A percentile compares a stretch with the other conserved stretches of the same genome.
Evolutionary conservation across 2,797 vertebrate species (phyloP).

Genomic region (Pangasius djambal): DNA sequence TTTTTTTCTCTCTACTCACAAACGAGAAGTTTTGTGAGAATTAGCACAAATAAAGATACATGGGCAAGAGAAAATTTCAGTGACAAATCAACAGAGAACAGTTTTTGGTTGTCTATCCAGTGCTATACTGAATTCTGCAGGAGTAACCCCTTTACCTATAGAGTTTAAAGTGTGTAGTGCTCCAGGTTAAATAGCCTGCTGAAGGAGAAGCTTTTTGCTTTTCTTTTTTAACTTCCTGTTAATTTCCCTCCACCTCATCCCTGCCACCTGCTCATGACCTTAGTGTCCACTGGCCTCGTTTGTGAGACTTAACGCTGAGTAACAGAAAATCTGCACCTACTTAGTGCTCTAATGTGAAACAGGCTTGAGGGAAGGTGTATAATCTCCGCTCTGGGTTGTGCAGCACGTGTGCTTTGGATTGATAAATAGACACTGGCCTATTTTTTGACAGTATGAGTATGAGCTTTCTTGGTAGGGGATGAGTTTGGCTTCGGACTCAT

Average conservation of each 20-base stretch:
- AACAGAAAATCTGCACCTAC: constrained; percentile 36
- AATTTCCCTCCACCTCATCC: neutral
- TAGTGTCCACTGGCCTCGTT: neutral
- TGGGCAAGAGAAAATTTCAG: neutral
- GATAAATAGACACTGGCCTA: constrained; percentile 35
- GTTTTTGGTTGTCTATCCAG: neutral
- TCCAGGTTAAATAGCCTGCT: neutral
- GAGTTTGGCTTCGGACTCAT: constrained; percentile 13
- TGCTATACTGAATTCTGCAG: neutral
- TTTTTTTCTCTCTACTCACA: neutral
- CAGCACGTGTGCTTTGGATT: constrained; percentile 31
- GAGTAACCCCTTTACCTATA: neutral
- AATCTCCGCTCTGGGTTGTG: constrained; percentile 38
- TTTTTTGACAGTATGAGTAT: constrained; percentile 21
- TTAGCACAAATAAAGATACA: neutral
- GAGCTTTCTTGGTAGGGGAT: neutral
- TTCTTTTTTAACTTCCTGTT: neutral
- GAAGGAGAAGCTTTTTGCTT: neutral
- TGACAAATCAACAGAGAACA: neutral
- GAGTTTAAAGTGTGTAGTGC: neutral
- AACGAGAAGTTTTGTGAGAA: neutral
- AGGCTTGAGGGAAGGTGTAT: constrained; percentile 48
- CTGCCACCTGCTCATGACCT: neutral
- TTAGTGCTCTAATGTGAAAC: constrained; percentile 41
- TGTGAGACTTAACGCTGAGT: constrained; percentile 26